Conservation (phyloP, 2,888 invertebrate genomes). For the Drosophila borealis region DNA sequence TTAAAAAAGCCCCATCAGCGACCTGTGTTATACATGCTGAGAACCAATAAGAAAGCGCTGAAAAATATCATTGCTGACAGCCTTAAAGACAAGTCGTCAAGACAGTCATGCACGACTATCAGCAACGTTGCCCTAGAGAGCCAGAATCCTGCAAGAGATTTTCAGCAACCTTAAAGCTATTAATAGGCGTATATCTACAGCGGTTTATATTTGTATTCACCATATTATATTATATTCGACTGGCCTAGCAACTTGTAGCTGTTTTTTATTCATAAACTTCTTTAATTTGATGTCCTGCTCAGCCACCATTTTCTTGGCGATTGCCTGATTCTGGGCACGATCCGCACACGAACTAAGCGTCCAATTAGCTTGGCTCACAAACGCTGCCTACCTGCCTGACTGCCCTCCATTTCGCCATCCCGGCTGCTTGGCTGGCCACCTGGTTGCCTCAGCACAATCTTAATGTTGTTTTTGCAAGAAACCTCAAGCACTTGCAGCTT, state of each 20-base stretch:
- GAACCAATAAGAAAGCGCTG: not conserved
- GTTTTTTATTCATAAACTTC: not conserved
- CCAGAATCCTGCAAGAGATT: no score
- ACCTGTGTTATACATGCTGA: no score
- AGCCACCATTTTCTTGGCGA: constrained; percentile 38
- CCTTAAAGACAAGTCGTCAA: not conserved
- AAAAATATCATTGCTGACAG: not conserved
- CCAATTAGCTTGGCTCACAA: constrained; percentile 57
- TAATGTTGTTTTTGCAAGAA: constrained; percentile 29
- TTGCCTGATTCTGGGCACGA: constrained; percentile 13
- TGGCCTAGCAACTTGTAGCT: not conserved
- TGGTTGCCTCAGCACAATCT: constrained; percentile 6
- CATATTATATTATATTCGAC: not conserved
- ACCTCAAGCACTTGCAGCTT: constrained; percentile 66
- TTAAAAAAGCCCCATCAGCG: no score
- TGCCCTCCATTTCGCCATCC: not conserved
- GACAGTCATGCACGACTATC: not conserved
- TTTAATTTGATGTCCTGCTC: not conserved
- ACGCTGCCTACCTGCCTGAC: constrained; percentile 19
- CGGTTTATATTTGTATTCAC: constrained; percentile 3
- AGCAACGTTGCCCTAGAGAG: no score
- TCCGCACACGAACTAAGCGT: constrained; percentile 45
- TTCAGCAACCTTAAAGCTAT: not conserved
- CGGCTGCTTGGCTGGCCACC: not conserved
- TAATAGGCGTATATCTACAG: not conserved